Evolutionary conservation across 2,888 invertebrate species (phyloP).

Genomic region (Rhagonycha fulva): DNA sequence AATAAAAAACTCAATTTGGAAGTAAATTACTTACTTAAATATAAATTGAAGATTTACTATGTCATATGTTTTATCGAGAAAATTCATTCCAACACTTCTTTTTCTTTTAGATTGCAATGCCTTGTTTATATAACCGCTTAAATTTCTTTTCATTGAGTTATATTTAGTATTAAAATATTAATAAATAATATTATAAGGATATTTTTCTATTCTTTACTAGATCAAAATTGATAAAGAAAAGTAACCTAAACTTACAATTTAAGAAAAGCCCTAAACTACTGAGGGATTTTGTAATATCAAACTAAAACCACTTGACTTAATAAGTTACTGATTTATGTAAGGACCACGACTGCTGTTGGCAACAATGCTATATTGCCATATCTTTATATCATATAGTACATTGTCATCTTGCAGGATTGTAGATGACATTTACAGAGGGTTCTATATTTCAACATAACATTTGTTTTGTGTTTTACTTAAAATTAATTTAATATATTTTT

Average conservation of each 20-base stretch:
- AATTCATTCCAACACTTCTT: slow-evolving; percentile 8
- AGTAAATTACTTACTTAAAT: slow-evolving; percentile 49
- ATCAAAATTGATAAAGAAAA: neutral
- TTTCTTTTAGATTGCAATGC: neutral
- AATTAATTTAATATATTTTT: neutral
- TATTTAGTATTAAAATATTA: neutral
- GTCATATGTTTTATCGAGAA: slow-evolving; percentile 30
- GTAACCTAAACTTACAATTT: neutral
- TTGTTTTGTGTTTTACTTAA: neutral
- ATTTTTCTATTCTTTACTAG: neutral
- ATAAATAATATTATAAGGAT: neutral
- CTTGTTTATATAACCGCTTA: neutral
- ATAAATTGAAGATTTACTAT: slow-evolving; percentile 45
- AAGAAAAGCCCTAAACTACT: neutral
- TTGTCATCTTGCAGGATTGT: slow-evolving; percentile 32
- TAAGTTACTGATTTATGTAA: slow-evolving; percentile 55
- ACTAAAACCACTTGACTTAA: slow-evolving; percentile 53
- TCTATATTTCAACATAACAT: slow-evolving; percentile 18
- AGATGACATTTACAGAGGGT: slow-evolving; percentile 30
- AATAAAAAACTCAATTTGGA: slow-evolving; percentile 48
- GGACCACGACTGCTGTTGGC: slow-evolving; percentile 52
- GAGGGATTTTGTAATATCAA: slow-evolving; percentile 15
- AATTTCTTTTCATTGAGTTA: neutral
- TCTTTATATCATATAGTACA: slow-evolving; percentile 33
- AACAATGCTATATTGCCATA: slow-evolving; percentile 50